A percentile compares a stretch with the other conserved stretches of the same genome.
These are phyloP conservation scores for Hemibagrus guttatus DNA, from an alignment of 2,797 vertebrate species.

Conservation along the genomic window DNA sequence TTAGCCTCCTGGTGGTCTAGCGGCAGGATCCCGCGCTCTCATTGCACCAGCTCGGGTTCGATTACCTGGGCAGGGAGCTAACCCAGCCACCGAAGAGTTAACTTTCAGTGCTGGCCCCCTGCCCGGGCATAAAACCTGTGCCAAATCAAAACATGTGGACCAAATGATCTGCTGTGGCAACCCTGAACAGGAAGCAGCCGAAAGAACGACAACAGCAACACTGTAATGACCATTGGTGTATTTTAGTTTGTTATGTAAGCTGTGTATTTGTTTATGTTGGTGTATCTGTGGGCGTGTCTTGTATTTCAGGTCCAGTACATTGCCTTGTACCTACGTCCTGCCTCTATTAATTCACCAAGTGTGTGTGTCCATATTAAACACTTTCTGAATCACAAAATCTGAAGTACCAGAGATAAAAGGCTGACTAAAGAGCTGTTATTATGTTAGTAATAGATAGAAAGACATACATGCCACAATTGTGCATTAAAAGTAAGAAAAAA, in stretches of 20 bases:
- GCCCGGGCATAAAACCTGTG: too few relatives aligned
- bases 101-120: too few relatives aligned
- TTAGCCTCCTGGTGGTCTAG: too few relatives aligned
- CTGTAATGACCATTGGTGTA: neutral
- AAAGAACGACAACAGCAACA: neutral
- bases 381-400: neutral
- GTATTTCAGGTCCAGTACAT: neutral
- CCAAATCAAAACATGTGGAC: too few relatives aligned
- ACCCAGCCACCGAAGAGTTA: too few relatives aligned
- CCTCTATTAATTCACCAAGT: neutral
- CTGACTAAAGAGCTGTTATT: neutral
- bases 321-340: neutral
- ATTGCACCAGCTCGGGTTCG: too few relatives aligned
- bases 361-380: neutral
- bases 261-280: neutral
- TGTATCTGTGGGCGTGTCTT: neutral
- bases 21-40: too few relatives aligned
- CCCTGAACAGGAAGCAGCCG: too few relatives aligned
- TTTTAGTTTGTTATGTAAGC: neutral
- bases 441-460: neutral
- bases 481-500: neutral
- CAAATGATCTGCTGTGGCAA: too few relatives aligned
- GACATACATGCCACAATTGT: neutral
- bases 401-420: neutral
- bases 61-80: too few relatives aligned